Evolutionary conservation across 2,797 vertebrate species (phyloP), one percentile per base, ranked within the genome.

Genomic region (Hyperoplus lanceolatus): DNA sequence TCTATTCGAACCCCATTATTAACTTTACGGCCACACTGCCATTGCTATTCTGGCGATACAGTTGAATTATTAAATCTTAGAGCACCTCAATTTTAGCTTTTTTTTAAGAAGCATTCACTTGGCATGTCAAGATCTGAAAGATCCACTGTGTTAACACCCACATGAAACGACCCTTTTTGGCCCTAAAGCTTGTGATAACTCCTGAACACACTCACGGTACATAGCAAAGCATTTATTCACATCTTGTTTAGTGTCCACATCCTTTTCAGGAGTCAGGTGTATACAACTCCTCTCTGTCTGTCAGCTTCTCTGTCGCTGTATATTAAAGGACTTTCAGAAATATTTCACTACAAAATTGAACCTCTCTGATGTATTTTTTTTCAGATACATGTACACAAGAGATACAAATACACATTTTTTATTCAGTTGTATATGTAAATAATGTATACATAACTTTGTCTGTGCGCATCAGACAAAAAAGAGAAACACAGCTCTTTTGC

Each of bases 371-470:
- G 70, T 75, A 42, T 87, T 85, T 83, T 36, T 61, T 73, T 77
- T 89, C 81, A 16, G 73, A 82, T 70, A 79, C 51, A 46, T 77
- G 82, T 81, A 80, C 72, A 84, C 74, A 55, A 77, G 77, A 77
- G 50, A 64, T 75, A 80, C 18, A 55, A 46, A 42, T 21, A 60
- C 29, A 29, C 3, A 3, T 29, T 77, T 92, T 90, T 90, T 80
- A 63, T 84, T 89, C 13, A 8, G 72, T 70, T 90, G 83, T 84
- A 72, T 77, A 77, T 92, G 84, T 89, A 90, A 90, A 90, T 90
- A 90, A 69, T 86, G 84, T 87, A 83, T 14, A 86, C 82, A 62
- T 55, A 21, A 70, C 18, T 7, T 43, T 46, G 49, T 57, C 3
- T 51, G 71, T n/a, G 67, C 6, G 50, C 65, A 15, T 66, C 60